Evolutionary conservation across 2,888 invertebrate species (phyloP).

Genomic region (Dastarcus helophoroides): DNA sequence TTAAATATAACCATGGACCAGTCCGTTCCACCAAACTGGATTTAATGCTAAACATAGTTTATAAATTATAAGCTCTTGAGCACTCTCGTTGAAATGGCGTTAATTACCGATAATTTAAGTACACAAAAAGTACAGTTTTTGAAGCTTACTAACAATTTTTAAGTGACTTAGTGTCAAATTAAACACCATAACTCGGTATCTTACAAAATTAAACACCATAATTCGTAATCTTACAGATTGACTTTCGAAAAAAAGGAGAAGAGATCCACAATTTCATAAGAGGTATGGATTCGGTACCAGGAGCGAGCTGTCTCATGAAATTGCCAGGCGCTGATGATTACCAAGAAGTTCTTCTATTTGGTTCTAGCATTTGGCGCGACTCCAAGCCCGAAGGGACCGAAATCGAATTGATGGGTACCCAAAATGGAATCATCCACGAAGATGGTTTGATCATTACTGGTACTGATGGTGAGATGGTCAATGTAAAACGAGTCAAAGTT

Average conservation of each 20-base stretch:
- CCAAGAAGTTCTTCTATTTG: conserved; percentile 65
- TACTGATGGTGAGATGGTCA: conserved; percentile 65
- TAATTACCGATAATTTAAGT: too few species aligned
- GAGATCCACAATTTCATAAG: conserved; percentile 89
- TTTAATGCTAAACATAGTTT: too few species aligned
- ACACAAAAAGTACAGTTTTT: too few species aligned
- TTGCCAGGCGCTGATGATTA: conserved; percentile 37
- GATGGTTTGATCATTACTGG: conserved; percentile 72
- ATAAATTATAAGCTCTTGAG: too few species aligned
- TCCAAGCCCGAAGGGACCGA: conserved; percentile 44
- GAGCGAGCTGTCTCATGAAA: conserved; percentile 52
- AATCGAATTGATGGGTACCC: conserved; percentile 51
- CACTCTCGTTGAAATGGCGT: too few species aligned
- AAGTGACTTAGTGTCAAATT: too few species aligned
- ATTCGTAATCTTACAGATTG: conserved; percentile 52
- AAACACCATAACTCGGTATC: too few species aligned
- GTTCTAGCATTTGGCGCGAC: conserved; percentile 61
- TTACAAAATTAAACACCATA: too few species aligned
- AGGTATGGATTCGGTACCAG: conserved; percentile 89
- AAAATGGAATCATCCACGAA: conserved; percentile 59
- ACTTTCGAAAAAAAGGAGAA: conserved; percentile 56
- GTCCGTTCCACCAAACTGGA: too few species aligned
- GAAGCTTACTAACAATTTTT: too few species aligned
- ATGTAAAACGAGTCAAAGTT: conserved; percentile 33
- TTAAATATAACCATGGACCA: too few species aligned